Evolutionary conservation across 2,888 invertebrate genomes (phyloP), one percentile per base, ranked within the genome.

Genomic region (Eustalomyia histrio): DNA sequence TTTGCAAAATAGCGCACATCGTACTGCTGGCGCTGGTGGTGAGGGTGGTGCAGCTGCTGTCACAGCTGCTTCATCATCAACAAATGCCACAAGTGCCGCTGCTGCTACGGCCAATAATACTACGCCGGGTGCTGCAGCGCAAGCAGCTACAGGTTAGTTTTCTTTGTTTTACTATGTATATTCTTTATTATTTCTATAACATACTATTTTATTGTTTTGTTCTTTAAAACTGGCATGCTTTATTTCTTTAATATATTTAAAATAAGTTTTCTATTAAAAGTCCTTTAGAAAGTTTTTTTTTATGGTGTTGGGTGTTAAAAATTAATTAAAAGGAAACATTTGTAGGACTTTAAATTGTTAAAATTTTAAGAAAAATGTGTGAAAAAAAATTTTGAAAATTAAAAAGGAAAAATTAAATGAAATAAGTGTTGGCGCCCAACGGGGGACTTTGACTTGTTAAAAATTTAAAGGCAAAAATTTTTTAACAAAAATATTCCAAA

Each of bases 1-100:
- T 87, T 84, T 89, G 85, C 90, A 90, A 86, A 89, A 87, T 83
- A 86, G 86, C 84, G 84, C 86, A 83, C 85, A 86, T 84, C 85
- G 86, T 79, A 84, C 86, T 68, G 84, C 85, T 79, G 85, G 85
- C 84, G 85, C 85, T 71, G 85, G 84, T 78, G 85, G 84, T 76
- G 84, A 84, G 60, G 84, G 84, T 76, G 71, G 63, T 76, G 63
- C 74, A 33, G 71, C 81, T 29, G 67, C 78, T 65, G 71, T 63
- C 50, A 71, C 81, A 74, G 82, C 85, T 86, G 83, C 84, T 81
- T 84, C 86, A 79, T 84, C 83, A 64, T 84, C 83, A 72, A 75
- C 86, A 83, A 88, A 90, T 84, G 85, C 88, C 83, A 84, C 88
- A 79, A 89, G 86, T 85, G 80, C 85, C 85, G 85, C 83, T 83